Conservation (phyloP, 2,113 vertebrate genomes). For the Oncorhynchus tshawytscha region DNA sequence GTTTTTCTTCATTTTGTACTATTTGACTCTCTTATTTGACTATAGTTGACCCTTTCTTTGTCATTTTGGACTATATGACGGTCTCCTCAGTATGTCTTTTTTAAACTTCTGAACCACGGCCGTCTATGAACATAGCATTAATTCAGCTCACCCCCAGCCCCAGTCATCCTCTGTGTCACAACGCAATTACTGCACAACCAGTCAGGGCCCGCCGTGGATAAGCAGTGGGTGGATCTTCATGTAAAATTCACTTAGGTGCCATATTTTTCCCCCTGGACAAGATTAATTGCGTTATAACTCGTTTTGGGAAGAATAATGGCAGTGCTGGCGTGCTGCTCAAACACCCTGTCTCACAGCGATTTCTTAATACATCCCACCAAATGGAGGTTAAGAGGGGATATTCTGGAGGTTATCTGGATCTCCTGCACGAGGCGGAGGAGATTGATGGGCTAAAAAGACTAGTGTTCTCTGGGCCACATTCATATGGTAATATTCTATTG, state of each 20-base stretch:
- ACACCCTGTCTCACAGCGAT: slow-evolving; percentile 55
- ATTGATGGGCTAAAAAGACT: slow-evolving; percentile 81
- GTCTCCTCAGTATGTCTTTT: too few species aligned
- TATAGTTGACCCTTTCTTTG: too few species aligned
- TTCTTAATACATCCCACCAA: slow-evolving; percentile 81
- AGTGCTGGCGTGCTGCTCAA: slow-evolving; percentile 48
- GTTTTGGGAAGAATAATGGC: slow-evolving; percentile 67
- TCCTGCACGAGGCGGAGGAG: slow-evolving; percentile 63
- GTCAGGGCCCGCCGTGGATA: slow-evolving; percentile 46
- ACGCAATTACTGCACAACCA: slow-evolving; percentile 54
- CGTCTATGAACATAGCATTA: not conserved
- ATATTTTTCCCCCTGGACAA: slow-evolving; percentile 75
- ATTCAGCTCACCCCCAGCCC: not conserved
- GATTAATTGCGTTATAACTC: slow-evolving; percentile 80
- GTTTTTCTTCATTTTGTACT: not conserved
- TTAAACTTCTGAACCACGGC: not conserved
- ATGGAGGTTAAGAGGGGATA: slow-evolving; percentile 86
- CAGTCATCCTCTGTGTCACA: slow-evolving; percentile 45
- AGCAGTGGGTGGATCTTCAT: slow-evolving; percentile 75
- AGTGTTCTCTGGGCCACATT: slow-evolving; percentile 63
- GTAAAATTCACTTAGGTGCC: slow-evolving; percentile 82
- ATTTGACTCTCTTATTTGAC: too few species aligned
- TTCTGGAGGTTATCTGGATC: slow-evolving; percentile 80
- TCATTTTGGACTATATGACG: too few species aligned
- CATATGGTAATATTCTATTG: slow-evolving; percentile 82